Conservation (phyloP, 2,113 vertebrate genomes). For the Oncorhynchus keta region DNA sequence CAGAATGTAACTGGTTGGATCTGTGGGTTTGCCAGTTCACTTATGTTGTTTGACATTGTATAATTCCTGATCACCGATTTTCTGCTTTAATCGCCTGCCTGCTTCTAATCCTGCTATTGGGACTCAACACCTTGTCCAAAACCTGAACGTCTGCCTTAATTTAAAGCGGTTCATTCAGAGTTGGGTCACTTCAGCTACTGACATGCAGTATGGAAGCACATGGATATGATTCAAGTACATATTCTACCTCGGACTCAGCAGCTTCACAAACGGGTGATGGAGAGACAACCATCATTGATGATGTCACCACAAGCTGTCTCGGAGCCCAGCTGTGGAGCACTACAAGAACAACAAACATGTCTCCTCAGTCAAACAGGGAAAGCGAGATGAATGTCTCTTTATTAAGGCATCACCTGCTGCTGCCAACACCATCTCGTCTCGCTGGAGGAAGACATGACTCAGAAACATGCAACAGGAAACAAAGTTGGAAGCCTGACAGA, state of each 20-base stretch:
- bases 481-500: not conserved
- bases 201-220: not conserved
- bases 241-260: not conserved
- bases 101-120: not conserved
- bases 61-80: not conserved
- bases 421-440: not conserved
- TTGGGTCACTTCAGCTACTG: not conserved
- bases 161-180: not conserved
- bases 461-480: not conserved
- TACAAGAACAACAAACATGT: not conserved
- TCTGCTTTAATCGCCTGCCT: not conserved
- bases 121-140: not conserved
- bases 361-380: not conserved
- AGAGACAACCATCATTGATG: slow-evolving; percentile 1
- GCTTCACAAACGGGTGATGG: not conserved
- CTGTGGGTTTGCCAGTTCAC: not conserved
- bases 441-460: not conserved
- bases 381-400: not conserved
- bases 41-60: not conserved
- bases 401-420: not conserved
- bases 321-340: not conserved
- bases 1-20: not conserved
- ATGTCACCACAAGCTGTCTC: not conserved
- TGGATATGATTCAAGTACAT: not conserved
- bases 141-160: not conserved